phyloP scores from a whole-genome alignment of 2,888 invertebrate genomes.

The Apamea monoglypha region DNA sequence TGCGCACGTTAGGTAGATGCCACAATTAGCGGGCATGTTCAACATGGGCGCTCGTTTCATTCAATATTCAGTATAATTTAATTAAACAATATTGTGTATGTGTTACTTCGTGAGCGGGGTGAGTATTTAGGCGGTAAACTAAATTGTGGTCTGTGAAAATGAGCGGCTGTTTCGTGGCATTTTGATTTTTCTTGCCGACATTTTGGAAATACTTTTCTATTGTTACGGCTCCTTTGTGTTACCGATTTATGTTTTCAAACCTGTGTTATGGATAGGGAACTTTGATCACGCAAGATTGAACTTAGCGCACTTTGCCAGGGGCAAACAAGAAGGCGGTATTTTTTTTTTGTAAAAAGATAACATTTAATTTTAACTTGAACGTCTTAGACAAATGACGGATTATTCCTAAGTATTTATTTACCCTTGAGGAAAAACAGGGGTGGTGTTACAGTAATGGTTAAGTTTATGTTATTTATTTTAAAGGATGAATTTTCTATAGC shows the following conservation, averaged over 20 bases:
- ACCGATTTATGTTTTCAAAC: not conserved
- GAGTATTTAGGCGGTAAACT: constrained; percentile 13
- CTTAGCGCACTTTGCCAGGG: not conserved
- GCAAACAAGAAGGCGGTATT: not conserved
- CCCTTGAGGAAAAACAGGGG: too few relatives aligned
- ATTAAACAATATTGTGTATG: constrained; percentile 62
- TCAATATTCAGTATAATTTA: constrained; percentile 62
- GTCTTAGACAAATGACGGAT: not conserved
- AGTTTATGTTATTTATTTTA: not conserved
- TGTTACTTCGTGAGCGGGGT: constrained; percentile 7
- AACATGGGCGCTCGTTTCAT: constrained; percentile 51
- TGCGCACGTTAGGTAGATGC: constrained; percentile 8
- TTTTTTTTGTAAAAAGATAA: not conserved
- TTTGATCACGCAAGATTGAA: constrained; percentile 13
- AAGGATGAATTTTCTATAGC: not conserved
- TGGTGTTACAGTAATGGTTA: too few relatives aligned
- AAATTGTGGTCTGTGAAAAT: constrained; percentile 5
- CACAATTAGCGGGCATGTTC: constrained; percentile 38
- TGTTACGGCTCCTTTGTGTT: not conserved
- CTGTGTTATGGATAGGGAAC: not conserved
- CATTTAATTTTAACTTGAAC: not conserved
- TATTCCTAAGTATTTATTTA: not conserved
- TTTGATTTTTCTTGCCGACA: not conserved
- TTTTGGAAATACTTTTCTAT: constrained; percentile 11
- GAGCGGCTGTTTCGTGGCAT: not conserved